Evolutionary conservation across 2,888 invertebrate species (phyloP), one percentile per base, ranked within the genome.

Genomic region (Liopterus haemorrhoidalis): DNA sequence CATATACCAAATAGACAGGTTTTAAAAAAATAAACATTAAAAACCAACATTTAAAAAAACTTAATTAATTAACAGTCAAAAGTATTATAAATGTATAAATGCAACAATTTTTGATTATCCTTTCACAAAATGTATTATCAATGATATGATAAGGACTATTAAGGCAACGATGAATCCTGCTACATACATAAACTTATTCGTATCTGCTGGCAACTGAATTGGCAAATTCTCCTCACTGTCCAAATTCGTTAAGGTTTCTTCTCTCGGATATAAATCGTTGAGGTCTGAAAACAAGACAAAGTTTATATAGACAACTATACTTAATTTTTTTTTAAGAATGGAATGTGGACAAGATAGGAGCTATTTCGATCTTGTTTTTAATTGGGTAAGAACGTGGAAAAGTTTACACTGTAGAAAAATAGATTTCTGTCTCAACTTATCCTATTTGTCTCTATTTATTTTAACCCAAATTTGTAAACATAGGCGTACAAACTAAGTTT

Each of bases 81-180:
- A n/a, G n/a, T n/a, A n/a, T n/a, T n/a, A n/a, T n/a, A n/a, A n/a
- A n/a, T n/a, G n/a, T n/a, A n/a, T n/a, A n/a, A n/a, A n/a, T n/a
- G n/a, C n/a, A n/a, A n/a, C n/a, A n/a, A n/a, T n/a, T 14, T 36
- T 42, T 22, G 14, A 30, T 45, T 30, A 38, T 39, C 45, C 45
- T 48, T 53, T 55, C 44, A 59, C 50, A 46, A 62, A 79, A 57
- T 82, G 78, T 48, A 82, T 62, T 25, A 81, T 58, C 48, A 85
- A 70, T 16, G 84, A 81, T 22, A 80, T 61, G 15, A 81, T 52
- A 1, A 81, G 63, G 21, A 84, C 76, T 4, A 83, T 55, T 60
- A 83, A 65, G 8, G 83, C 79, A 54, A 79, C 71, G 31, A 72
- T 70, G 41, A 82, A 71, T 31, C 81, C 81, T 2, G 73, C 68